A percentile compares a stretch with the other conserved stretches of the same genome.
phyloP scores from a whole-genome alignment of 2,888 invertebrate genomes.

The Leptothorax acervorum region DNA sequence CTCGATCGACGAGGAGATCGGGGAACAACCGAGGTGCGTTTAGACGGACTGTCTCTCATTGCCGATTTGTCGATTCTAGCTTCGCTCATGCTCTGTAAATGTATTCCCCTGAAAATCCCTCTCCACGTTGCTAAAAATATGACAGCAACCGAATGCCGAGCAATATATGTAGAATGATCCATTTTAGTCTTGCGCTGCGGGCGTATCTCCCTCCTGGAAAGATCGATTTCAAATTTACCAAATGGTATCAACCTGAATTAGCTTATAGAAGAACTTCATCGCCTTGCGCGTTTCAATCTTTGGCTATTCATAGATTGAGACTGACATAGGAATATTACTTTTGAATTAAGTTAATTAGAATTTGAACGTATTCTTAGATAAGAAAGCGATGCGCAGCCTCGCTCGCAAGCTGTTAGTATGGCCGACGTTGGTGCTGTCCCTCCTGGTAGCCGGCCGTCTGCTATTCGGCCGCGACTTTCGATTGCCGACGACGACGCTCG shows the following conservation, averaged over 20 bases:
- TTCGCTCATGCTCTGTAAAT: constrained; percentile 9
- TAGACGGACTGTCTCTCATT: background rate
- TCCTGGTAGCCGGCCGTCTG: constrained; percentile 71
- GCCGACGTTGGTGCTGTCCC: constrained; percentile 64
- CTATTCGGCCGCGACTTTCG: constrained; percentile 69
- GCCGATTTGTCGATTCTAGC: background rate
- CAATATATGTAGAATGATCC: constrained; percentile 18
- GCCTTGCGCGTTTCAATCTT: background rate
- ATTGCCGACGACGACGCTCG: constrained; percentile 53
- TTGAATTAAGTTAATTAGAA: background rate
- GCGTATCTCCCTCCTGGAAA: background rate
- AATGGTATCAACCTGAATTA: background rate
- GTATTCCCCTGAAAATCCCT: background rate
- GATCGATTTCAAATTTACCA: background rate
- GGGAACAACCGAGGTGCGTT: constrained; percentile 37
- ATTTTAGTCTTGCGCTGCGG: background rate
- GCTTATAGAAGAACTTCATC: background rate
- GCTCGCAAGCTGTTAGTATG: constrained; percentile 74
- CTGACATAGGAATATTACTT: background rate
- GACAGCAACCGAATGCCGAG: constrained; percentile 1
- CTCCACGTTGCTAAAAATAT: constrained; percentile 15
- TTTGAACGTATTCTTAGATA: constrained; percentile 3
- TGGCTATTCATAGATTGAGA: background rate
- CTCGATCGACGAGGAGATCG: constrained; percentile 41
- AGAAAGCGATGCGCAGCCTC: constrained; percentile 65